phyloP scores from a whole-genome alignment of 1,140 invertebrate genomes.

The Telenomus remus region DNA sequence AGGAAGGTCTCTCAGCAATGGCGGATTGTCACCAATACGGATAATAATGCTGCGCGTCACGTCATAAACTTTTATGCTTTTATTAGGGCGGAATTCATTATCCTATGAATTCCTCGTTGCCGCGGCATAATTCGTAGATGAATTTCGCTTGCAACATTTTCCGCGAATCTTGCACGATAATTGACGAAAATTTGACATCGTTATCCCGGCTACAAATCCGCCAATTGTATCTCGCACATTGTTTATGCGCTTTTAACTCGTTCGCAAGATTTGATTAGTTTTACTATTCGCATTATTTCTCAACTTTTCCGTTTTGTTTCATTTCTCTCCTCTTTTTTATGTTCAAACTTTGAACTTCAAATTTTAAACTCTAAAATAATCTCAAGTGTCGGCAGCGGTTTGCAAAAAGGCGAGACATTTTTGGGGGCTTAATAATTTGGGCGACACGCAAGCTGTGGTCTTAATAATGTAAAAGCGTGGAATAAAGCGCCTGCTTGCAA shows the following conservation, averaged over 20 bases:
- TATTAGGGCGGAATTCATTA: constrained; percentile 61
- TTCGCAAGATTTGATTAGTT: too few species aligned
- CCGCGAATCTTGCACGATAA: constrained; percentile 24
- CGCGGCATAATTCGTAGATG: constrained; percentile 41
- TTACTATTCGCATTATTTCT: too few species aligned
- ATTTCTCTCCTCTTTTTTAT: too few species aligned
- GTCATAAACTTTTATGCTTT: constrained; percentile 58
- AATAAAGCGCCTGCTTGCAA: constrained; percentile 30
- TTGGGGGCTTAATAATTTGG: constrained; percentile 25
- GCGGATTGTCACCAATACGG: constrained; percentile 59
- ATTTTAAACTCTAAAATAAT: constrained; percentile 9
- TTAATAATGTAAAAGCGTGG: constrained; percentile 38
- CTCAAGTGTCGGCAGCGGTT: constrained; percentile 21
- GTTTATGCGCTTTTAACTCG: too few species aligned
- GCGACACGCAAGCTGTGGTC: constrained; percentile 31
- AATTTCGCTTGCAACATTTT: constrained; percentile 45
- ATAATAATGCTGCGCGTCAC: constrained; percentile 57
- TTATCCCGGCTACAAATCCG: neutral
- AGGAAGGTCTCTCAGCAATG: constrained; percentile 59
- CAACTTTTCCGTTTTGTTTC: too few species aligned
- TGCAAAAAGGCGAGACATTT: constrained; percentile 11
- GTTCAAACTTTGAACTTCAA: too few species aligned
- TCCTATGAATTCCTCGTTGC: constrained; percentile 48
- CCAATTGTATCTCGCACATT: too few species aligned
- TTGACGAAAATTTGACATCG: constrained; percentile 1